Evolutionary conservation across 1,140 invertebrate genomes (phyloP).

Genomic region (Drosophila lacertosa): DNA sequence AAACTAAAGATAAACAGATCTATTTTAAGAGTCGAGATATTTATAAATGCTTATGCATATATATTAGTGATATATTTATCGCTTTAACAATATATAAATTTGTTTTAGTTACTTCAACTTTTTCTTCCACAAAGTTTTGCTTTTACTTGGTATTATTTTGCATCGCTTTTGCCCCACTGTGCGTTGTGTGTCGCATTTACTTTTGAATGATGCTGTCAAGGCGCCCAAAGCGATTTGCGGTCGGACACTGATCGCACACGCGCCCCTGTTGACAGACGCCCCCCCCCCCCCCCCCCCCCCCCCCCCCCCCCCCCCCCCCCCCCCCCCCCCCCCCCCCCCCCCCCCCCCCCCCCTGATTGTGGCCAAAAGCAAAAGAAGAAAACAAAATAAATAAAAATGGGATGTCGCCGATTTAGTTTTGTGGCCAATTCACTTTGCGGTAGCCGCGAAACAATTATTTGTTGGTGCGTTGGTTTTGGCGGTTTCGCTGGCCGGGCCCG

Average conservation of each 20-base stretch:
- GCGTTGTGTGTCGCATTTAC: slow-evolving; percentile 45
- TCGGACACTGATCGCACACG: slow-evolving; percentile 74
- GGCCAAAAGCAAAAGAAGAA: too few species aligned
- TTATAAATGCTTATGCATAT: too few species aligned
- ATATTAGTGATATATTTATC: too few species aligned
- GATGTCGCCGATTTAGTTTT: slow-evolving; percentile 25
- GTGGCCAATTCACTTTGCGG: slow-evolving; percentile 45
- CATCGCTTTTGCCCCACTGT: slow-evolving; percentile 40
- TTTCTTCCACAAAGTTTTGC: too few species aligned
- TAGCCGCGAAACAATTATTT: slow-evolving; percentile 68
- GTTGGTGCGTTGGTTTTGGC: slow-evolving; percentile 27
- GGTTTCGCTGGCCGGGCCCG: too few species aligned
- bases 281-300: not conserved
- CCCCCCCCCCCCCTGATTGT: too few species aligned
- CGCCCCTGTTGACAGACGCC: slow-evolving; percentile 31
- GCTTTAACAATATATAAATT: too few species aligned
- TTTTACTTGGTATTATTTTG: too few species aligned
- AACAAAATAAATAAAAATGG: too few species aligned
- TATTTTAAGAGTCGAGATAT: too few species aligned
- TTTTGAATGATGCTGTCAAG: slow-evolving; percentile 81
- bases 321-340: not conserved
- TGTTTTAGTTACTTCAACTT: too few species aligned
- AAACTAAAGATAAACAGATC: too few species aligned
- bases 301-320: not conserved
- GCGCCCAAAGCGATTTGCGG: slow-evolving; percentile 75